A percentile compares a stretch with the other conserved stretches of the same genome.
Conservation (phyloP, 2,888 invertebrate genomes). For the Alloplasta piceator region DNA sequence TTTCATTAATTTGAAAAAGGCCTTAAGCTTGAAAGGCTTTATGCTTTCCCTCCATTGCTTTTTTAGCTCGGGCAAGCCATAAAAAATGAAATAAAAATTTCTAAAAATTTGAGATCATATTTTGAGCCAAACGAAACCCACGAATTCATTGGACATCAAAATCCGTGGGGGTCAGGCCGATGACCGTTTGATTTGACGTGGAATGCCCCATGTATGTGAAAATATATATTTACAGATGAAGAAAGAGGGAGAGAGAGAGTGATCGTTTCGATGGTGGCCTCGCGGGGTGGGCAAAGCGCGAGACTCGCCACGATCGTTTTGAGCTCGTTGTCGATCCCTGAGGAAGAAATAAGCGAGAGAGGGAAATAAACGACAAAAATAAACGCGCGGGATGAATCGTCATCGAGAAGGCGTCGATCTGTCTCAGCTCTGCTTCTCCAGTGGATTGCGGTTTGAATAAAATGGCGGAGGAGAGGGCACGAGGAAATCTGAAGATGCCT, state of each 20-base stretch:
- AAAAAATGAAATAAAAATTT: too few species aligned
- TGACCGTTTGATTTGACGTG: too few species aligned
- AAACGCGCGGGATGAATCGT: constrained; percentile 74
- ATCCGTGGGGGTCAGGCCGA: too few species aligned
- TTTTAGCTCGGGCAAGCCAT: too few species aligned
- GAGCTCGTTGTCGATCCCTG: not conserved
- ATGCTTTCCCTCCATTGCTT: too few species aligned
- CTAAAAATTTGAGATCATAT: too few species aligned
- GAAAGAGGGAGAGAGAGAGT: constrained; percentile 16
- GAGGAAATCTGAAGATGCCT: too few species aligned
- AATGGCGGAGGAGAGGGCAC: constrained; percentile 21
- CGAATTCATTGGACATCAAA: too few species aligned
- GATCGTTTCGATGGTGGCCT: constrained; percentile 45
- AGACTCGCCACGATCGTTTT: constrained; percentile 53
- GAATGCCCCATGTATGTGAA: not conserved
- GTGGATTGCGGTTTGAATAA: constrained; percentile 19
- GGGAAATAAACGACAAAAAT: constrained; percentile 65
- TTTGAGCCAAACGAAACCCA: too few species aligned
- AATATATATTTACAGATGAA: constrained; percentile 1
- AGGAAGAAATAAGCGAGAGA: not conserved
- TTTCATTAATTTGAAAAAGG: too few species aligned
- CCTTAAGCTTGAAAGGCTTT: too few species aligned
- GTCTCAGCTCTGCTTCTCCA: constrained; percentile 72
- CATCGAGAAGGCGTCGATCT: constrained; percentile 77
- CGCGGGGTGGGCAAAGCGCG: constrained; percentile 54